Evolutionary conservation across 2,888 invertebrate species (phyloP).

Genomic region (Drosophila anomalata): DNA sequence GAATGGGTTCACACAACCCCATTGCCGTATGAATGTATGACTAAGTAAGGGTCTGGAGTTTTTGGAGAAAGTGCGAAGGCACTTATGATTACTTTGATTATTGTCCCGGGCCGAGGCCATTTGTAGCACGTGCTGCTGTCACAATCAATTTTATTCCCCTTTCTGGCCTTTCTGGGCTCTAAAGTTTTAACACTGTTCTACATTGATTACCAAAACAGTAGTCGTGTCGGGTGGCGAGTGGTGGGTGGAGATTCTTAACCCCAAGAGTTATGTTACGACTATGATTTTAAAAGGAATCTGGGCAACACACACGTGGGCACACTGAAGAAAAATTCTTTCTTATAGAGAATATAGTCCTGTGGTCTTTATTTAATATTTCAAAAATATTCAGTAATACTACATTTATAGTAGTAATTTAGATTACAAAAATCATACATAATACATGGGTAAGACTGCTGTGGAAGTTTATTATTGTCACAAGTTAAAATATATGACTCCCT

Average conservation of each 20-base stretch:
- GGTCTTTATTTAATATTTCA: background rate
- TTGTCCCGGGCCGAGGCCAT: slow-evolving; percentile 60
- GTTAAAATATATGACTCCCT: too few relatives aligned
- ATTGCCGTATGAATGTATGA: slow-evolving; percentile 11
- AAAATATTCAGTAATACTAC: too few relatives aligned
- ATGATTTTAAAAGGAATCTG: slow-evolving; percentile 33
- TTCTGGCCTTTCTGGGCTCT: slow-evolving; percentile 31
- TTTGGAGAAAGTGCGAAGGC: slow-evolving; percentile 24
- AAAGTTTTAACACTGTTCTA: slow-evolving; percentile 63
- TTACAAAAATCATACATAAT: too few relatives aligned
- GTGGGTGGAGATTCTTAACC: slow-evolving; percentile 19
- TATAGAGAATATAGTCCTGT: background rate
- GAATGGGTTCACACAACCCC: slow-evolving; percentile 33
- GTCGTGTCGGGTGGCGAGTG: slow-evolving; percentile 12
- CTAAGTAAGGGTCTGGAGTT: slow-evolving; percentile 5
- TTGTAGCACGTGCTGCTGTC: slow-evolving; percentile 82
- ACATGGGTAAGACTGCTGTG: too few relatives aligned
- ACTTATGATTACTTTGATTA: slow-evolving; percentile 48
- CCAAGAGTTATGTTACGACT: slow-evolving; percentile 12
- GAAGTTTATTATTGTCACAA: too few relatives aligned
- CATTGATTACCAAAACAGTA: slow-evolving; percentile 54
- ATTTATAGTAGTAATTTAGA: too few relatives aligned
- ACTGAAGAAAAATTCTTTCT: background rate
- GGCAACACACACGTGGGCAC: slow-evolving; percentile 11
- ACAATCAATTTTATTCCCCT: slow-evolving; percentile 80